Conservation (phyloP, 37 sponge, comb jelly and placozoan genomes). For the Beroe forskalii region DNA sequence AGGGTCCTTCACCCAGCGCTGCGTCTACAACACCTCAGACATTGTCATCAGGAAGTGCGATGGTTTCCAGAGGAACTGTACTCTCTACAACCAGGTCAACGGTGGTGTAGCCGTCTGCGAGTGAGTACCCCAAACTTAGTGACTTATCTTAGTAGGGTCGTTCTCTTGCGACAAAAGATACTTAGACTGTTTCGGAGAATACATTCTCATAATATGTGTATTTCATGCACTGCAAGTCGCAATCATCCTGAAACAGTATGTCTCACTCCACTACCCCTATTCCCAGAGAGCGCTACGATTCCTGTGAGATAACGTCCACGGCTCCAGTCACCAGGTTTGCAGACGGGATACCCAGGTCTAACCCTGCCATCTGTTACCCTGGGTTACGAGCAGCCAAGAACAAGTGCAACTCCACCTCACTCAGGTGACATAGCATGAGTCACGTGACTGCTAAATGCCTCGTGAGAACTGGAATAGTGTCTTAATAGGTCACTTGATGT, state of each 20-base stretch:
- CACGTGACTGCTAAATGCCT: too few relatives aligned
- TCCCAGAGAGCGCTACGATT: constrained; percentile 39
- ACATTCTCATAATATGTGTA: too few relatives aligned
- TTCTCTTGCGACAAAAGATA: too few relatives aligned
- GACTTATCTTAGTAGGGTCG: too few relatives aligned
- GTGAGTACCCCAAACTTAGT: not conserved
- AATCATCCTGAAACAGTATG: too few relatives aligned
- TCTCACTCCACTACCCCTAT: too few relatives aligned
- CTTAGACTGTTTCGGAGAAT: too few relatives aligned
- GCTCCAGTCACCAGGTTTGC: not conserved
- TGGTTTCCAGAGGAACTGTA: constrained; percentile 2
- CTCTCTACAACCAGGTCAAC: constrained; percentile 2
- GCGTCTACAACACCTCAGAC: not conserved
- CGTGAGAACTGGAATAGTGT: too few relatives aligned
- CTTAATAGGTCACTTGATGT: too few relatives aligned
- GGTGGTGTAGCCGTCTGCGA: constrained; percentile 5
- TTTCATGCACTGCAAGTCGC: too few relatives aligned
- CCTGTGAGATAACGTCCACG: constrained; percentile 14
- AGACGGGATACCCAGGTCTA: not conserved
- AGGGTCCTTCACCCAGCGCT: not conserved
- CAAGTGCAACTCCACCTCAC: constrained; percentile 41
- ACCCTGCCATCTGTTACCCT: constrained; percentile 23
- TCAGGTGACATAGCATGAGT: too few relatives aligned
- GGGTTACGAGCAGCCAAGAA: not conserved
- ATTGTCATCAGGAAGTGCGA: not conserved